Evolutionary conservation across 2,888 invertebrate species (phyloP).

Genomic region (Diloba caeruleocephala): DNA sequence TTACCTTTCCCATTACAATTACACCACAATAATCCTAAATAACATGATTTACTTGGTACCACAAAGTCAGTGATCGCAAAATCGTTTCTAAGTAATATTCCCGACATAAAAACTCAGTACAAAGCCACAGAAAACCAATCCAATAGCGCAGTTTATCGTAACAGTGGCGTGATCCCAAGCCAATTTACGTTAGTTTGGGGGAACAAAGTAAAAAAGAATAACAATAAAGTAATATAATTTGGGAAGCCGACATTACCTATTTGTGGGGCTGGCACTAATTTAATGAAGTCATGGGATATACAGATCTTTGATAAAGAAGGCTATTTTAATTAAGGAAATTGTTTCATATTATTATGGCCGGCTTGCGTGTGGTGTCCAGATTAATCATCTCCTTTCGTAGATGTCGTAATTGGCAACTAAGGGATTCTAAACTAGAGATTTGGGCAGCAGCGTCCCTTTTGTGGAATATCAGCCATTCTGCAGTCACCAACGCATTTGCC

Average conservation of each 20-base stretch:
- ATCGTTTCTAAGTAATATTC: slow-evolving; percentile 54
- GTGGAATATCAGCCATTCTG: too few relatives aligned
- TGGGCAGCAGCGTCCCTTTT: too few relatives aligned
- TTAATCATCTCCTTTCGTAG: too few relatives aligned
- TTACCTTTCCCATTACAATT: slow-evolving; percentile 14
- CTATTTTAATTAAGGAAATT: slow-evolving; percentile 46
- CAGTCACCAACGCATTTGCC: too few relatives aligned
- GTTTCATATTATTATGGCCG: slow-evolving; percentile 21
- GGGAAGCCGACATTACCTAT: slow-evolving; percentile 81
- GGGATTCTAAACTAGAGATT: too few relatives aligned
- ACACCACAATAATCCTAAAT: slow-evolving; percentile 35
- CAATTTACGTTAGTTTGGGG: slow-evolving; percentile 87
- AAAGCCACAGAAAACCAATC: slow-evolving; percentile 77
- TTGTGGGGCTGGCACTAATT: slow-evolving; percentile 81
- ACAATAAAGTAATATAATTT: slow-evolving; percentile 89
- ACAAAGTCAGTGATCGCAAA: slow-evolving; percentile 39
- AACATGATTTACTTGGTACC: slow-evolving; percentile 38
- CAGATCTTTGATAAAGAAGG: slow-evolving; percentile 71
- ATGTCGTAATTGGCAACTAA: too few relatives aligned
- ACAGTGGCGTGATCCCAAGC: slow-evolving; percentile 86
- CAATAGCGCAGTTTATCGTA: slow-evolving; percentile 84
- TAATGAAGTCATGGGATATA: slow-evolving; percentile 79
- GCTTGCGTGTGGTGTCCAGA: slow-evolving; percentile 1
- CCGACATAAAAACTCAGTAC: slow-evolving; percentile 60
- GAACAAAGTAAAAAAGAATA: slow-evolving; percentile 84